Evolutionary conservation across 2,797 vertebrate genomes (phyloP), one percentile per base, ranked within the genome.

Genomic region (Anabacerthia variegaticeps): DNA sequence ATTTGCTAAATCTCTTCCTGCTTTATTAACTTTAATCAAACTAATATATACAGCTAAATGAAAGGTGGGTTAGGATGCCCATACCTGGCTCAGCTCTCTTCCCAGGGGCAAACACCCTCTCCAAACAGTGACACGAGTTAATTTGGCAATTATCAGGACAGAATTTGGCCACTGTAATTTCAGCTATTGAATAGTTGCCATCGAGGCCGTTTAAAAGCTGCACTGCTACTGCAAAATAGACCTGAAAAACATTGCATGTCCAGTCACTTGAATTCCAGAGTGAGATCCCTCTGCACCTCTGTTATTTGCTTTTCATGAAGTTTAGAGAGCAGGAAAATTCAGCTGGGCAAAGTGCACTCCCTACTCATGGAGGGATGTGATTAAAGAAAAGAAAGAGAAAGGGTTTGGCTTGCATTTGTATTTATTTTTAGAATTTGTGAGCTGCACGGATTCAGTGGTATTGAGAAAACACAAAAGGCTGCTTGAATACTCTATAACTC

Each of bases 21-120:
- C 89, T 88, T 94, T 97, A 93, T 96, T 96, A 95, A 81, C 80
- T 97, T 95, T 72, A 96, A 94, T 96, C 95, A 97, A 95, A 89
- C 91, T 76, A 74, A 95, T 96, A 66, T 10, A 88, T 59, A 49
- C 54, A 44, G 54, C 55, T 81, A 82, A 96, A 89, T 92, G 93
- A 90, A 93, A 96, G 93, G 94, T 95, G 92, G 59, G 59, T 66
- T 59, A 49, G 61, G 81, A 91, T 93, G 95, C 80, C 72, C 84
- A 61, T 63, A 97, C 95, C 88, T 94, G 92, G 48, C 69, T 81
- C 71, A 52, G 59, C 17, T 48, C 58, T 73, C 55, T 46, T 95
- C 91, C 77, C 79, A 69, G 73, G 89, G 86, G 89, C 78, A 97
- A 96, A 94, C 59, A 88, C 68, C 68, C 71, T 82, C 85, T 48